Evolutionary conservation across 1,140 invertebrate genomes (phyloP).

Genomic region (Polypedilum pembai): DNA sequence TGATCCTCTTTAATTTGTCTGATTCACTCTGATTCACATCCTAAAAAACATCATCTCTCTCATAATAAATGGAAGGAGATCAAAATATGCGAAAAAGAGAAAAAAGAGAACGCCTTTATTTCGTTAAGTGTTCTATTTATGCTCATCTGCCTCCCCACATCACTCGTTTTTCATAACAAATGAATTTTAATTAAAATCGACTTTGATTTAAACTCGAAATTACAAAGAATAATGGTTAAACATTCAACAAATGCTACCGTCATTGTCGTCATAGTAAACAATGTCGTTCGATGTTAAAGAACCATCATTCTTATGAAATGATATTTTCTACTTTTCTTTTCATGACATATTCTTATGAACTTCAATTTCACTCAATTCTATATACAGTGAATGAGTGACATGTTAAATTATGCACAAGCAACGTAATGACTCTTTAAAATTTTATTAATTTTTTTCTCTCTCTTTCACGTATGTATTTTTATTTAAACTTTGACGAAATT

Average conservation of each 20-base stretch:
- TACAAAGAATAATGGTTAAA: not conserved
- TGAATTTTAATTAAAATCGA: too few species aligned
- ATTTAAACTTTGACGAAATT: too few species aligned
- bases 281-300: not conserved
- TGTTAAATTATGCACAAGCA: constrained; percentile 13
- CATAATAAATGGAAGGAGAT: too few species aligned
- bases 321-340: not conserved
- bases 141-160: too few species aligned
- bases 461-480: not conserved
- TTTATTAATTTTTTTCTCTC: not conserved
- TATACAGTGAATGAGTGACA: not conserved
- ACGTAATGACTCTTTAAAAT: constrained; percentile 5
- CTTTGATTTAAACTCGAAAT: too few species aligned
- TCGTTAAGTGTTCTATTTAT: too few species aligned
- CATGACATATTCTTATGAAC: not conserved
- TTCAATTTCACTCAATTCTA: not conserved
- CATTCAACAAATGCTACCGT: not conserved
- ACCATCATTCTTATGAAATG: not conserved
- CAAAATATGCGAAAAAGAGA: too few species aligned
- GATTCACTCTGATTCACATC: too few species aligned
- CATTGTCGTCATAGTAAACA: not conserved
- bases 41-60: too few species aligned
- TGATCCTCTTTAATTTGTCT: too few species aligned
- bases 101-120: too few species aligned
- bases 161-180: too few species aligned